Conservation (phyloP, 2,113 vertebrate species). For the Butastur rufipennis region DNA sequence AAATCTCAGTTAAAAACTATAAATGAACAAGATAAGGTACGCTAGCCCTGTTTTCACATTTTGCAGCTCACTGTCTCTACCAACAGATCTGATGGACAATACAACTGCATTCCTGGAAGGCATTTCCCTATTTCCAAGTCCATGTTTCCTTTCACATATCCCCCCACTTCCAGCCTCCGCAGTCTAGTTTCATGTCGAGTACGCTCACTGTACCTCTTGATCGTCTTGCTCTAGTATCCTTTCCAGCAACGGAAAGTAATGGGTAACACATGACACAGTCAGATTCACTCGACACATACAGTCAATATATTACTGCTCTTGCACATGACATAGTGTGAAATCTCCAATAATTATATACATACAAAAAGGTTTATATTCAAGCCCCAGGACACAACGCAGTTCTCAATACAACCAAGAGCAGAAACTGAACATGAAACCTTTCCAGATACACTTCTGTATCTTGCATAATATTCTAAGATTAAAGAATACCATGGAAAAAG, state of each 20-base stretch:
- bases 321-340: neutral
- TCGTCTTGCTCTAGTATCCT: neutral
- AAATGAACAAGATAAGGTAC: accelerated
- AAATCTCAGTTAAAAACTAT: neutral
- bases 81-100: accelerated
- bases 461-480: neutral
- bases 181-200: neutral
- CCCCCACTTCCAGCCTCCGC: neutral
- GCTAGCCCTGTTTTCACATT: neutral
- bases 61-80: neutral
- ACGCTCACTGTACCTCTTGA: neutral
- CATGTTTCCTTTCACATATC: neutral
- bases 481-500: neutral
- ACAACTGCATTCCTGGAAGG: neutral
- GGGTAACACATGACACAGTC: neutral
- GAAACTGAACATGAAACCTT: neutral
- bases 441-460: neutral
- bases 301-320: too few relatives aligned
- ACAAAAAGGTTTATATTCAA: neutral
- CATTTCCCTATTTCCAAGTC: neutral
- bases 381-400: neutral
- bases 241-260: neutral
- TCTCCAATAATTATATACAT: neutral
- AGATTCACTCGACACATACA: neutral
- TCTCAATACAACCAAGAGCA: neutral